Percentiles rank a stretch among this genome's conserved stretches.
Conservation (phyloP, 2,888 invertebrate species). For the Epirrita christyi region DNA sequence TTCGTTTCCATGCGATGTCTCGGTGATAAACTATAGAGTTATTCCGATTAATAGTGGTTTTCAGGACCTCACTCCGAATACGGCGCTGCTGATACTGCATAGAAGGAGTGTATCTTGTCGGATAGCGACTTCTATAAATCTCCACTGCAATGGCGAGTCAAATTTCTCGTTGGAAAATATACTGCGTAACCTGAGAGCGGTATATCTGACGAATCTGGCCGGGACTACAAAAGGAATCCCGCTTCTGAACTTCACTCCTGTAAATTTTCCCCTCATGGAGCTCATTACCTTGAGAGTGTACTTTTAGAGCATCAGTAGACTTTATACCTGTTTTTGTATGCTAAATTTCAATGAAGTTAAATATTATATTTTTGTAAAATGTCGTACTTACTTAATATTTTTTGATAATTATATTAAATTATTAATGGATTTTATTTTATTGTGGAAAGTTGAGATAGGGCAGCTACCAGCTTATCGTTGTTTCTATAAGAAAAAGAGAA, state of each 20-base stretch:
- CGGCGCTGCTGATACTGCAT: conserved; percentile 64
- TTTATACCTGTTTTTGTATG: no score
- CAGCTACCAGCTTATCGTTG: no score
- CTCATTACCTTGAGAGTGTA: conserved; percentile 60
- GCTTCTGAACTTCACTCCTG: conserved; percentile 48
- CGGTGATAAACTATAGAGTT: conserved; percentile 64
- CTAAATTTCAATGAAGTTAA: no score
- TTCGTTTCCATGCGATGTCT: conserved; percentile 70
- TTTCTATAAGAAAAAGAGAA: no score
- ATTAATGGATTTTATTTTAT: no score
- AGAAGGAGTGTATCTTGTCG: conserved; percentile 64
- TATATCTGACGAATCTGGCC: conserved; percentile 67
- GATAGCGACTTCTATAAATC: conserved; percentile 43
- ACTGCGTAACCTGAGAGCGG: conserved; percentile 56
- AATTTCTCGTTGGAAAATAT: conserved; percentile 59
- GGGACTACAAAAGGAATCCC: conserved; percentile 64
- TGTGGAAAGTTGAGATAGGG: no score
- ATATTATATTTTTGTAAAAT: no score
- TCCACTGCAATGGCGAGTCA: conserved; percentile 57
- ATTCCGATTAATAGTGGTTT: conserved; percentile 44
- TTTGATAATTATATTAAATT: no score
- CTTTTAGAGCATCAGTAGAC: conserved; percentile 46
- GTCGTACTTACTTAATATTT: no score
- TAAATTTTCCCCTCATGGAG: conserved; percentile 69
- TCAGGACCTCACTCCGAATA: conserved; percentile 44